Evolutionary conservation across 2,113 vertebrate genomes (phyloP), one percentile per base, ranked within the genome.

Genomic region (Pontoporia blainvillei): DNA sequence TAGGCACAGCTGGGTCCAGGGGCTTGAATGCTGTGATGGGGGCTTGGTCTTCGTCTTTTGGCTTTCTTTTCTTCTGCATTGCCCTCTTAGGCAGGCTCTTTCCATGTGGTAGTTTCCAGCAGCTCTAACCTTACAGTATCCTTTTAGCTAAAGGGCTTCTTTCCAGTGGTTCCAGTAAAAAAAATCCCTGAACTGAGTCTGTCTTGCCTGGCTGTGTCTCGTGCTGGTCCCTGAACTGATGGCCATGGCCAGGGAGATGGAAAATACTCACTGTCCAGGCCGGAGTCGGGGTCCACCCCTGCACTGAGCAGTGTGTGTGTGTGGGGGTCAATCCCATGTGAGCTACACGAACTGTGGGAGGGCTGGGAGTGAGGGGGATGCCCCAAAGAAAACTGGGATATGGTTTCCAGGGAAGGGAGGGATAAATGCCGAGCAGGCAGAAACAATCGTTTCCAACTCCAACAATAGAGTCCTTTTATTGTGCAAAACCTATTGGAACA

Each of bases 401-500:
- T 66, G 86, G 66, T 86, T 95, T 93, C 86, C 89, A 86, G 78
- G 72, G 83, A 78, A 93, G 73, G 86, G 79, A 97, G 62, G 83
- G 34, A 61, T 84, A 83, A 93, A 81, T 84, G 90, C 83, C 76
- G 82, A 95, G 31, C 83, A 83, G 86, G 92, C 95, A 90, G 86
- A 93, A 94, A 64, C 34, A 89, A 44, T 41, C 72, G 64, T 96
- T 96, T 94, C 57, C 82, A 94, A 20, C 79, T 75, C 78, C 36
- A 95, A 95, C 86, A 89, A 88, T 64, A 96, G 94, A 95, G 71
- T 44, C 18, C 36, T 93, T 93, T 97, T 91, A 89, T 96, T 86
- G 79, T 91, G 69, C 59, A 93, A 96, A 97, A 91, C 44, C 90
- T 88, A 8, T 85, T 97, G 93, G 95, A 95, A 86, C 83, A 92